phyloP scores from a whole-genome alignment of 1,140 invertebrate genomes.

The Drosophila seguyi region DNA sequence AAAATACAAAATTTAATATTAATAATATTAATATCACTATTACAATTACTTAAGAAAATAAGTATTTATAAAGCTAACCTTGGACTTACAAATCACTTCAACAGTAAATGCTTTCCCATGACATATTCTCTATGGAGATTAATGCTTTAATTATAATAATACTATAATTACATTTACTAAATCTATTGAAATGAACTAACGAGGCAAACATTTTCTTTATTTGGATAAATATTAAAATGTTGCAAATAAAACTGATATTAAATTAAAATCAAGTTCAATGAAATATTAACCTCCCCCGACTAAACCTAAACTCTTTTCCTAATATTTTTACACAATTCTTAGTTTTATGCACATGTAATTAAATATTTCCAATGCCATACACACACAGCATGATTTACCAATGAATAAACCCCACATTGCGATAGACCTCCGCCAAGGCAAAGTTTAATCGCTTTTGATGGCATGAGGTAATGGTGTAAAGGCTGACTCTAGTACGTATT shows the following conservation, averaged over 20 bases:
- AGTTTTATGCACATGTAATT: background rate
- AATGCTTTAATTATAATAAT: background rate
- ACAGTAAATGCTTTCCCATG: no score
- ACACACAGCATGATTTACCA: background rate
- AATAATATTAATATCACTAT: no score
- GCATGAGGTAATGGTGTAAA: conserved; percentile 23
- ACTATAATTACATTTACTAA: background rate
- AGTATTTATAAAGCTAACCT: background rate
- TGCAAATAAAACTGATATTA: no score
- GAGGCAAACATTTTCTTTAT: background rate
- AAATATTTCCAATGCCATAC: conserved; percentile 2
- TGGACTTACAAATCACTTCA: no score
- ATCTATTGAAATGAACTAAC: background rate
- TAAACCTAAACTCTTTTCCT: no score
- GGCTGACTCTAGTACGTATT: conserved; percentile 42
- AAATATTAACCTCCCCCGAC: no score
- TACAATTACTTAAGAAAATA: background rate
- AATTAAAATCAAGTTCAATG: no score
- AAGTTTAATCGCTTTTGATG: conserved; percentile 15
- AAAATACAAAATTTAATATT: no score
- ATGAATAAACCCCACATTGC: background rate
- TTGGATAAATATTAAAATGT: no score
- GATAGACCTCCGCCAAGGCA: conserved; percentile 3
- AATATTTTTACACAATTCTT: no score
- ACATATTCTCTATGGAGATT: background rate